Conservation (phyloP, 2,888 invertebrate species). For the Aphodius granarius region DNA sequence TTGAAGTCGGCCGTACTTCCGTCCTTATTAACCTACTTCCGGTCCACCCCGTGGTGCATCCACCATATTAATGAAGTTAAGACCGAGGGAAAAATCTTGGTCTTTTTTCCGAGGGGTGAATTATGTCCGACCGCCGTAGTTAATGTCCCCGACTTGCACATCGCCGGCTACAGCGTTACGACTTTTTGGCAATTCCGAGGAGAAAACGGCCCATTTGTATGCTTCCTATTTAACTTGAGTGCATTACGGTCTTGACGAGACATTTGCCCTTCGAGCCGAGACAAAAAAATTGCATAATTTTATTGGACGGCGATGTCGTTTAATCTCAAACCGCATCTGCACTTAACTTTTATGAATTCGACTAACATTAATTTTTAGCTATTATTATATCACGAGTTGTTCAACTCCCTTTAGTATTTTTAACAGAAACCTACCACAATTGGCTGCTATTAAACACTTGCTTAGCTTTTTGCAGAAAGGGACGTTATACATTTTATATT, state of each 20-base stretch:
- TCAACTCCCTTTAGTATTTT: too few species aligned
- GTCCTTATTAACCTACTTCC: slow-evolving; percentile 31
- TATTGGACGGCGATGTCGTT: background rate
- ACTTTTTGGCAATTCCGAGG: background rate
- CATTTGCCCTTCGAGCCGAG: background rate
- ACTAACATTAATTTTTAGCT: too few species aligned
- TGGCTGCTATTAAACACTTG: too few species aligned
- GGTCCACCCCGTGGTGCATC: slow-evolving; percentile 14
- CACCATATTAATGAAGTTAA: slow-evolving; percentile 32
- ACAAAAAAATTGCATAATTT: background rate
- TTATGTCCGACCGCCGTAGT: background rate
- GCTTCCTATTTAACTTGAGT: background rate
- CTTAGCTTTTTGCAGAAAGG: too few species aligned
- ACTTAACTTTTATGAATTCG: too few species aligned
- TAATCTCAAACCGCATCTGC: background rate
- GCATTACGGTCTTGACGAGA: background rate
- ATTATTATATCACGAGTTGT: too few species aligned
- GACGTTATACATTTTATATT: too few species aligned
- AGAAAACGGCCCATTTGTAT: background rate
- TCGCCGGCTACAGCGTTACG: background rate
- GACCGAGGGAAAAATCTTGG: slow-evolving; percentile 15
- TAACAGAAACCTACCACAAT: too few species aligned
- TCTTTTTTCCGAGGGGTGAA: background rate
- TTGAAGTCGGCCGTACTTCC: slow-evolving; percentile 29
- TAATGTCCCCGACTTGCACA: background rate